Conservation (phyloP, 2,797 vertebrate genomes). For the Sebastolobus alascanus region DNA sequence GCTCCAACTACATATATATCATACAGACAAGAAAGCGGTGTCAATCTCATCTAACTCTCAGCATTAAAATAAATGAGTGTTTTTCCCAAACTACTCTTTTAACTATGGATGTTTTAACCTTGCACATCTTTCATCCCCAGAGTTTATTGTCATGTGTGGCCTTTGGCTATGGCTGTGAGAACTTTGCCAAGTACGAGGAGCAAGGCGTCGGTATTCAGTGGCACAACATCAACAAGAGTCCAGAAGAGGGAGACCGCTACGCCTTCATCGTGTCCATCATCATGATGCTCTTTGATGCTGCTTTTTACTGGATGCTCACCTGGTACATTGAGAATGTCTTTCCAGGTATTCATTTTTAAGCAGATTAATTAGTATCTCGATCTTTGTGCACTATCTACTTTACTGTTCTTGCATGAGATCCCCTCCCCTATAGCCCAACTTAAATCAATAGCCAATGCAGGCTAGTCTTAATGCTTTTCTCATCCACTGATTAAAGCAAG, state of each 20-base stretch:
- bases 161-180: slow-evolving; percentile 96
- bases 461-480: slow-evolving; percentile 31
- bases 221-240: slow-evolving; percentile 90
- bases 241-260: slow-evolving; percentile 89
- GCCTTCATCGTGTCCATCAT: slow-evolving; percentile 90
- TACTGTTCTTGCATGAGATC: background rate
- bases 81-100: background rate
- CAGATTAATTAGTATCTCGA: background rate
- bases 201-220: slow-evolving; percentile 97
- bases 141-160: slow-evolving; percentile 96
- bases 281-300: slow-evolving; percentile 94
- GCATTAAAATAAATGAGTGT: background rate
- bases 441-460: slow-evolving; percentile 25
- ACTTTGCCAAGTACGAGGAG: slow-evolving; percentile 93
- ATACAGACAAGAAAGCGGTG: too few species aligned
- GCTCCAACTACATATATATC: too few species aligned
- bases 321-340: slow-evolving; percentile 99
- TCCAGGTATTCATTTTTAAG: slow-evolving; percentile 87
- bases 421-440: background rate
- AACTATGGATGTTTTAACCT: background rate
- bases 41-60: background rate
- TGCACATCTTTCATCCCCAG: slow-evolving; percentile 71
- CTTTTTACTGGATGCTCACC: slow-evolving; percentile 92
- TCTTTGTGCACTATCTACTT: background rate
- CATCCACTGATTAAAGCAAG: slow-evolving; percentile 55